Base-by-base conservation (phyloP, 2,888 invertebrate species). In the Athetis lepigone region DNA sequence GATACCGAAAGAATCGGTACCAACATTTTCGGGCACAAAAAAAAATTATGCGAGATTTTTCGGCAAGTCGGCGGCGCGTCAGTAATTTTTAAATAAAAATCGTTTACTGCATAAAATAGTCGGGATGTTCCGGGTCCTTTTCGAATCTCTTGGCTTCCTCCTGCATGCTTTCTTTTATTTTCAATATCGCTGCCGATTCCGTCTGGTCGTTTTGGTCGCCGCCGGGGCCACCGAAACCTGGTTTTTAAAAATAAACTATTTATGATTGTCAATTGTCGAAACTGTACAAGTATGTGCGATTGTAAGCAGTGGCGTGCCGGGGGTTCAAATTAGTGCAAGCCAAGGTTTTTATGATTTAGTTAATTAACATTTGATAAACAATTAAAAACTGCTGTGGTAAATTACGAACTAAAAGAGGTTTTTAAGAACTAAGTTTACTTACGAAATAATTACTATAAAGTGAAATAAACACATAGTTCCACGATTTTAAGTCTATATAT, bases 121-220 rank as follows among this genome's bases (percentile, higher is more conserved):
- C 98, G 91, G 98, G 98, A 94, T 98, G 98, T 94, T 98, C 98
- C 85, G 98, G 98, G 96, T 98, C 98, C 96, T 98, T 98, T 95
- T 99, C 98, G 96, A 98, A 98, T 95, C 99, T 97, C 96, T 99
- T 99, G 93, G 99, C 99, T 96, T 99, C 99, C 95, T 99, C 99
- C 95, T 99, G 99, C 99, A 99, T 99, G 96, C 98, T 99, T 96
- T 99, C 99, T 96, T 99, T 99, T 95, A 99, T 99, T 97, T 99
- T 99, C 96, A 99, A 97, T 95, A 99, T 99, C 96, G 99, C 99
- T 93, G 99, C 99, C 90, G 99, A 99, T 96, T 99, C 99, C 92
- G 98, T 99, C 96, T 99, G 98, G 96, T 98, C 97, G 96, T 96
- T 96, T 81, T 95, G 95, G 77, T 95, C 95, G 69, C 94, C 95